Conservation (phyloP, 2,888 invertebrate genomes). For the Cosmopolites sordidus region DNA sequence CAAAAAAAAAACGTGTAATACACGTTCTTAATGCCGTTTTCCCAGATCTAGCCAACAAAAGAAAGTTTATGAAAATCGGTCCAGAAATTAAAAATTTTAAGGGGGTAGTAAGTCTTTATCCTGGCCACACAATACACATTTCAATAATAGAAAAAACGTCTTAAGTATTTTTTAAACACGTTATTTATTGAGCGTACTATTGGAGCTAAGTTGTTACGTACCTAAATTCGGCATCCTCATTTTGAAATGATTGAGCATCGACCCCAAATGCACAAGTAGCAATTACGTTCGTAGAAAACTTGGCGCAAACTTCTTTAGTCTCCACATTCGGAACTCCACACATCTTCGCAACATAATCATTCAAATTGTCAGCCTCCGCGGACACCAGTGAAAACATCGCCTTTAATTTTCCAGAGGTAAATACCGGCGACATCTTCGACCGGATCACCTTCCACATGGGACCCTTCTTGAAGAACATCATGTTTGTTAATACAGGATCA, state of each 20-base stretch:
- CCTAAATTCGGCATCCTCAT: conserved; percentile 44
- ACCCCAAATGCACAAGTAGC: conserved; percentile 49
- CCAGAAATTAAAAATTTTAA: too few species aligned
- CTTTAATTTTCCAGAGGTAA: conserved; percentile 55
- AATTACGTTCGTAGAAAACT: conserved; percentile 49
- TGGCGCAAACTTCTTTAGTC: conserved; percentile 41
- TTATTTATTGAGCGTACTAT: too few species aligned
- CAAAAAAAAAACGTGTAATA: too few species aligned
- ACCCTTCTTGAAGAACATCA: conserved; percentile 49
- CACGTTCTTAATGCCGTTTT: too few species aligned
- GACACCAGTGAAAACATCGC: conserved; percentile 51
- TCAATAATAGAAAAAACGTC: too few species aligned
- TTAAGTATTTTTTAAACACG: too few species aligned
- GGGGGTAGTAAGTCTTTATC: too few species aligned
- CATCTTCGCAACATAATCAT: conserved; percentile 6
- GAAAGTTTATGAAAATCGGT: too few species aligned
- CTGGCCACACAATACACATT: too few species aligned
- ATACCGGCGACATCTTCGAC: conserved; percentile 53
- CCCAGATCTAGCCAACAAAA: too few species aligned
- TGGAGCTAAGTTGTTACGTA: too few species aligned
- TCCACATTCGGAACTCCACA: conserved; percentile 29
- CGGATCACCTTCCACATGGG: conserved; percentile 54
- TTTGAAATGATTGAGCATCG: conserved; percentile 43
- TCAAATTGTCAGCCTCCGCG: conserved; percentile 31
- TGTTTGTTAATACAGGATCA: conserved; percentile 46